Conservation (phyloP, 2,888 invertebrate genomes). For the Pyrochroa serraticornis region DNA sequence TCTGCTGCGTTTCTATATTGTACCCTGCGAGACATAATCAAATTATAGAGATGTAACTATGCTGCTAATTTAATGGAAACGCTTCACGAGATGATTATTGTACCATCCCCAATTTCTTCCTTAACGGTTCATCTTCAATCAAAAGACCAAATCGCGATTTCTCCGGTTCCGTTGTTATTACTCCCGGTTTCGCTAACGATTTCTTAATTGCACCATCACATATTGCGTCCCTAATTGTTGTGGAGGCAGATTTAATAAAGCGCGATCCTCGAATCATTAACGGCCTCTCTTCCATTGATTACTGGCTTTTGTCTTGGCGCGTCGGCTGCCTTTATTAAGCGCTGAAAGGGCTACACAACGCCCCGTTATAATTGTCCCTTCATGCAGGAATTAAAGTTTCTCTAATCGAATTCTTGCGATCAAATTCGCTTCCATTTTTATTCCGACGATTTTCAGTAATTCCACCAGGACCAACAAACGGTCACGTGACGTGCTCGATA, state of each 20-base stretch:
- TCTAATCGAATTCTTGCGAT: no score
- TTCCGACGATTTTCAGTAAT: no score
- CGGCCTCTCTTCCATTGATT: slow-evolving; percentile 2
- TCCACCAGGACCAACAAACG: no score
- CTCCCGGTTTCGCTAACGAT: slow-evolving; percentile 6
- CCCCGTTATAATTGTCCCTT: slow-evolving; percentile 11
- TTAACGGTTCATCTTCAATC: slow-evolving; percentile 1
- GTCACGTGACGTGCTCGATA: slow-evolving; percentile 5
- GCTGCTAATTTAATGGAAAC: slow-evolving; percentile 20
- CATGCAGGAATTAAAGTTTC: neutral
- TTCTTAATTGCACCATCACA: slow-evolving; percentile 21
- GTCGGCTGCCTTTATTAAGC: slow-evolving; percentile 3
- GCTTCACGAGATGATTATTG: slow-evolving; percentile 14
- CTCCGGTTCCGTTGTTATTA: neutral
- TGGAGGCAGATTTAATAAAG: slow-evolving; percentile 17
- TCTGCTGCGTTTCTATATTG: slow-evolving; percentile 2
- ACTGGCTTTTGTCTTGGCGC: slow-evolving; percentile 12
- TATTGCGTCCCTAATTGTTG: slow-evolving; percentile 8
- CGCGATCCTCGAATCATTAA: slow-evolving; percentile 12
- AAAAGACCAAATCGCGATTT: slow-evolving; percentile 10
- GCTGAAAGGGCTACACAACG: slow-evolving; percentile 3
- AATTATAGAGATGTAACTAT: slow-evolving; percentile 25
- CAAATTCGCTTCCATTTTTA: no score
- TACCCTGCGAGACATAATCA: slow-evolving; percentile 21
- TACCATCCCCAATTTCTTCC: neutral